A percentile compares a stretch with the other conserved stretches of the same genome.
phyloP scores from a whole-genome alignment of 2,113 vertebrate genomes.

The Theristicus caerulescens region DNA sequence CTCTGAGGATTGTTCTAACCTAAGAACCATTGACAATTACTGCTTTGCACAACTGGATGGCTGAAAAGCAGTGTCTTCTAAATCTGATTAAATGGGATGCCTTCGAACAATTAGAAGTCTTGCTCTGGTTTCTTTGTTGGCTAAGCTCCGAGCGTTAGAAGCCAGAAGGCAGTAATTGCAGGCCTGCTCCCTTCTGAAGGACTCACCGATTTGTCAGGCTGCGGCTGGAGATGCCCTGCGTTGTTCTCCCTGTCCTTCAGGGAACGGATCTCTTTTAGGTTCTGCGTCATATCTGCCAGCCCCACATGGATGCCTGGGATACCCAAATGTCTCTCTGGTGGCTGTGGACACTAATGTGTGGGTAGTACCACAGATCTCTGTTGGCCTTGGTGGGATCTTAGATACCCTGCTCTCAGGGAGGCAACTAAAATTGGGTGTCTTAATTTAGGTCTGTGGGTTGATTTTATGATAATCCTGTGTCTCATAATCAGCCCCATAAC shows the following conservation, averaged over 20 bases:
- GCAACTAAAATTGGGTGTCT: background rate
- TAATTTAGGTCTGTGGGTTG: background rate
- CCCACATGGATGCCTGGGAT: background rate
- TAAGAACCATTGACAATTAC: background rate
- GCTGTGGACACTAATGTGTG: background rate
- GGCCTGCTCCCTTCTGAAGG: background rate
- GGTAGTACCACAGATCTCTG: background rate
- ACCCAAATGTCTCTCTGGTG: background rate
- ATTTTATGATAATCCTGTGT: background rate
- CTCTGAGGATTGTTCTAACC: background rate
- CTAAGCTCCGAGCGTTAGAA: background rate
- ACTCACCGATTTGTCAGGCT: background rate
- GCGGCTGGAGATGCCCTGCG: background rate
- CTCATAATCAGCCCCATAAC: background rate
- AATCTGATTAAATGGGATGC: conserved; percentile 16
- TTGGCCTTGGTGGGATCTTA: background rate
- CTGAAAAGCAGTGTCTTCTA: background rate
- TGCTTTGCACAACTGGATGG: background rate
- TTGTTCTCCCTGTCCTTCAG: background rate
- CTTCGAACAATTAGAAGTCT: background rate
- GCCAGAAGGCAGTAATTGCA: background rate
- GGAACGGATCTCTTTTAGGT: background rate
- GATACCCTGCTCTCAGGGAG: background rate
- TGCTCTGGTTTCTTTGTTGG: background rate
- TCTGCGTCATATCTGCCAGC: background rate